Base-by-base conservation (phyloP, 2,888 invertebrate species). In the Endotricha flammealis region DNA sequence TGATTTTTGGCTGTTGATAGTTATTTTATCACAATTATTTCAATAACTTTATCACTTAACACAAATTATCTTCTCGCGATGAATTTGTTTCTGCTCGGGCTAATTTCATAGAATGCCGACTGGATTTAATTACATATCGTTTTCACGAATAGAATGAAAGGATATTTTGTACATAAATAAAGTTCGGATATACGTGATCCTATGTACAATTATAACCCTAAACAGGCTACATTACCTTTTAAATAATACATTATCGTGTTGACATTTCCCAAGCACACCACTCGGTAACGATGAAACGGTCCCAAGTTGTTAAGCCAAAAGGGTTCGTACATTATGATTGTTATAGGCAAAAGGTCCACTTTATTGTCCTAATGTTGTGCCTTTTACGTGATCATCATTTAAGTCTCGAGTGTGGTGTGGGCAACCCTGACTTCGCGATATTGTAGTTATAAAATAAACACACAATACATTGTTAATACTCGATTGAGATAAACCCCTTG, bases 311-410 rank as follows among this genome's bases (percentile, higher is more conserved):
- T 69, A 72, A 71, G 64, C 68, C 65, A 50, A 70, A 76, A 75
- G 75, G 77, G 77, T 73, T 65, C 65, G 60, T 67, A 73, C 64
- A 70, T 77, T 74, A 79, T 75, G 71, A 76, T 78, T 72, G 75
- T 76, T 74, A 74, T 67, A 66, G 58, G 67, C 64, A 64, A 74
- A 73, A 75, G 72, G 74, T 65, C 59, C 65, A 71, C 63, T 76
- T 76, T 79, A 77, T 72, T 75, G 73, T 72, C 64, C 63, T 71
- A 71, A 72, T 74, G 70, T 71, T 69, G 64, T 69, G 59, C 71
- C 70, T 69, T 64, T 76, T 69, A 72, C 70, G 68, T 69, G 68
- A 69, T 72, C 67, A 72, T 74, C 65, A 67, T 72, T 75, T 73
- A 64, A 64, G 61, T 57, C 53, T 57, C 53, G 44, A 54, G 64